phyloP scores from a whole-genome alignment of 2,113 vertebrate species.

The Pandion haliaetus region DNA sequence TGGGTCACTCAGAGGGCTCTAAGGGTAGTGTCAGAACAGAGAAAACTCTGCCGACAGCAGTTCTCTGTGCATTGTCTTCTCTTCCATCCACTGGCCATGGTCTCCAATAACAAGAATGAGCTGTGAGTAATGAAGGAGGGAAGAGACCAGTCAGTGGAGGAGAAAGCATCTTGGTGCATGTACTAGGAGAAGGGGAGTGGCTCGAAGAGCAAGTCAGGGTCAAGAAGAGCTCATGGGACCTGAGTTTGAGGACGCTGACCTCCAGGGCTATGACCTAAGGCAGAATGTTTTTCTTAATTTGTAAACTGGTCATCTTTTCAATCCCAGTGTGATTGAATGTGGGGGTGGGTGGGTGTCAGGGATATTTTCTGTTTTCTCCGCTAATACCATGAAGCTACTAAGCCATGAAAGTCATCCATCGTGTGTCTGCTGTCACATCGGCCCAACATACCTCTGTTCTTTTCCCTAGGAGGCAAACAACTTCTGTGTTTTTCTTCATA shows the following conservation, averaged over 20 bases:
- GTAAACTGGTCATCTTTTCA: background rate
- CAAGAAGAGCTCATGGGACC: background rate
- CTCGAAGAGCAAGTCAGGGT: background rate
- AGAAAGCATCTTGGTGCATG: background rate
- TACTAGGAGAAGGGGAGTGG: background rate
- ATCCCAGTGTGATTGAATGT: background rate
- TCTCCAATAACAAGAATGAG: background rate
- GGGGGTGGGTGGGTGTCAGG: background rate
- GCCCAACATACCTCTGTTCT: background rate
- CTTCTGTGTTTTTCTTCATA: background rate
- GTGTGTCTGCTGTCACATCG: background rate
- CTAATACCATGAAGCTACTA: background rate
- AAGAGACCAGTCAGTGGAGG: background rate
- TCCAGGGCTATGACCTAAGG: background rate
- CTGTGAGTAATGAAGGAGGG: background rate
- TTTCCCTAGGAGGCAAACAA: background rate
- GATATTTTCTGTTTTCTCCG: background rate
- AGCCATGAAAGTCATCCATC: background rate
- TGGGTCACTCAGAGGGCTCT: background rate
- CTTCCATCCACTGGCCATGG: background rate
- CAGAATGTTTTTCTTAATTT: background rate
- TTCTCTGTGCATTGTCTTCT: background rate
- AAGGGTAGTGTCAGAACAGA: background rate
- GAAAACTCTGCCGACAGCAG: accelerated
- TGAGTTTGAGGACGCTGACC: background rate